phyloP scores from a whole-genome alignment of 2,797 vertebrate genomes.

The Tokudaia tokunoshimensis region DNA sequence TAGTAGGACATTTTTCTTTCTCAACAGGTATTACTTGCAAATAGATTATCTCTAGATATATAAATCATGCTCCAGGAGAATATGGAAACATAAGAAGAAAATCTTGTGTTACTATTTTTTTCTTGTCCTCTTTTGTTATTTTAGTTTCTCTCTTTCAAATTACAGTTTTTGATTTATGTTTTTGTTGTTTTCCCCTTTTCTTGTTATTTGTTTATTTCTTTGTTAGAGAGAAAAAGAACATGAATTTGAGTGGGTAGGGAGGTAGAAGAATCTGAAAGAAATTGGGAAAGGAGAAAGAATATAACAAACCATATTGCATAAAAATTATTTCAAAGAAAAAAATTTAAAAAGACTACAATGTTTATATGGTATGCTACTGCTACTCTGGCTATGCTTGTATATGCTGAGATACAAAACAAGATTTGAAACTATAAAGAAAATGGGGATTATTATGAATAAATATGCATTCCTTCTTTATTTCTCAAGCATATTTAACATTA shows the following conservation, averaged over 20 bases:
- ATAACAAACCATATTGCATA: not conserved
- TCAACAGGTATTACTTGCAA: not conserved
- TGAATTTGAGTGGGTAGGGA: not conserved
- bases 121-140: not conserved
- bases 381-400: not conserved
- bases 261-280: not conserved
- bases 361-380: not conserved
- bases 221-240: not conserved
- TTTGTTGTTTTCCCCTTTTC: not conserved
- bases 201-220: not conserved
- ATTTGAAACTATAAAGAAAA: not conserved
- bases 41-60: not conserved
- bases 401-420: not conserved
- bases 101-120: not conserved
- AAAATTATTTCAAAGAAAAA: not conserved
- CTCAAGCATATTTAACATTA: not conserved
- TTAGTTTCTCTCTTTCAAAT: not conserved
- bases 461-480: not conserved
- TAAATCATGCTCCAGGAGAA: not conserved
- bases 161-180: not conserved
- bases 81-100: not conserved
- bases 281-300: not conserved
- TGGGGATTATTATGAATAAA: not conserved
- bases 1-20: not conserved
- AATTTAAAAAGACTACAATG: not conserved